phyloP scores from a whole-genome alignment of 2,888 invertebrate genomes.

The Eucriotettix oculatus region DNA sequence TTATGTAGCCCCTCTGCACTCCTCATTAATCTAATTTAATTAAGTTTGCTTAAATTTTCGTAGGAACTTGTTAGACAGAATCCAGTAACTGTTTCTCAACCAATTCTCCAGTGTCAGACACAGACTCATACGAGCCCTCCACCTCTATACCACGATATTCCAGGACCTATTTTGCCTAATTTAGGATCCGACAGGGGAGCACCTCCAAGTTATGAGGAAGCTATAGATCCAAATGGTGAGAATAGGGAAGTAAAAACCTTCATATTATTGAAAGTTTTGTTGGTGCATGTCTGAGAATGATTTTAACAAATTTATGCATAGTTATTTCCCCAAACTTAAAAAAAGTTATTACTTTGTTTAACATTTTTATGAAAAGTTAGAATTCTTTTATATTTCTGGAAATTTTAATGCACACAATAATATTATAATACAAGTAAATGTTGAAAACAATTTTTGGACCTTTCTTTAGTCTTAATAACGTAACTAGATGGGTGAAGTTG shows the following conservation, averaged over 20 bases:
- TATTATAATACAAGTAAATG: too few relatives aligned
- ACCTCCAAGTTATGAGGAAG: slow-evolving; percentile 45
- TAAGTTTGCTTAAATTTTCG: not conserved
- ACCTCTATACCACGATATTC: slow-evolving; percentile 20
- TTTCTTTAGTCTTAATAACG: too few relatives aligned
- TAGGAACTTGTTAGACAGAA: slow-evolving; percentile 7
- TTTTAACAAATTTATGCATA: not conserved
- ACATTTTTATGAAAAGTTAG: too few relatives aligned
- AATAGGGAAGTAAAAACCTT: not conserved
- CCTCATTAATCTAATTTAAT: not conserved
- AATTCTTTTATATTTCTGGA: too few relatives aligned
- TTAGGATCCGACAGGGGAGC: slow-evolving; percentile 26
- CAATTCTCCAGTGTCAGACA: slow-evolving; percentile 4
- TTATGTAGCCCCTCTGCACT: not conserved
- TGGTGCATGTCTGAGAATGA: not conserved
- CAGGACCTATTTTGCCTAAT: slow-evolving; percentile 16
- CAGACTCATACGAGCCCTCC: slow-evolving; percentile 16
- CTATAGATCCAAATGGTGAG: slow-evolving; percentile 40
- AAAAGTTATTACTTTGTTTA: too few relatives aligned
- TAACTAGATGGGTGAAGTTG: too few relatives aligned
- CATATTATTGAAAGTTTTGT: not conserved
- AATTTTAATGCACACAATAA: too few relatives aligned
- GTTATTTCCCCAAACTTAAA: not conserved
- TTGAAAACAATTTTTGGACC: too few relatives aligned
- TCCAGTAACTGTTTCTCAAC: slow-evolving; percentile 4